phyloP scores from a whole-genome alignment of 2,888 invertebrate genomes.

The Cheiracanthium punctorium region DNA sequence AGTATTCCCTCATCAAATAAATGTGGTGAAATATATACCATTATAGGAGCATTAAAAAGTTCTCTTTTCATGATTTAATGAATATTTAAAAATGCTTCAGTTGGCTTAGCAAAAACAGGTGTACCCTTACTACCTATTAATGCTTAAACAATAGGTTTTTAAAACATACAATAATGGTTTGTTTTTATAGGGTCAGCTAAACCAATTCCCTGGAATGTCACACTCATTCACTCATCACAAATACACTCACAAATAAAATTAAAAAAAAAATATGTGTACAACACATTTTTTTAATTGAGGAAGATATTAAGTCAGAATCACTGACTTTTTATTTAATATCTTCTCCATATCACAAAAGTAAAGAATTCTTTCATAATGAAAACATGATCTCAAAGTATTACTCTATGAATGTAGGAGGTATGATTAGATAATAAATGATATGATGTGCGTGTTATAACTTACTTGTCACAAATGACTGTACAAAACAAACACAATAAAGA shows the following conservation, averaged over 20 bases:
- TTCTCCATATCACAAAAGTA: conserved; percentile 52
- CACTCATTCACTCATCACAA: no score
- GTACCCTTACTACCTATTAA: no score
- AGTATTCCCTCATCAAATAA: no score
- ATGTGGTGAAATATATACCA: no score
- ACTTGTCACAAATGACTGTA: conserved; percentile 55
- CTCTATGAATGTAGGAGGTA: conserved; percentile 47
- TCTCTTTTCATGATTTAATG: no score
- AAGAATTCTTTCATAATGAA: conserved; percentile 42
- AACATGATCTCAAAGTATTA: conserved; percentile 31
- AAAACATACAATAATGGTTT: no score
- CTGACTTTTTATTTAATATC: conserved; percentile 1
- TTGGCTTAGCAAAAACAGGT: no score
- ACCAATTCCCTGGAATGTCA: conserved; percentile 27
- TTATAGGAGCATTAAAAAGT: no score
- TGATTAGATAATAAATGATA: conserved; percentile 59
- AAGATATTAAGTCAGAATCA: conserved; percentile 42
- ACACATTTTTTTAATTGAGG: conserved; percentile 17
- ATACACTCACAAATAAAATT: no score
- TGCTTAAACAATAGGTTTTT: no score
- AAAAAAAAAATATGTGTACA: conserved; percentile 30
- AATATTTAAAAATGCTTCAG: no score
- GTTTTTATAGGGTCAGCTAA: background rate
- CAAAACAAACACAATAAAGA: conserved; percentile 52
- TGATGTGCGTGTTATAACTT: conserved; percentile 65